Percentiles rank a stretch among this genome's conserved stretches.
Evolutionary conservation across 2,888 invertebrate genomes (phyloP).

Genomic region (Hesperia comma): DNA sequence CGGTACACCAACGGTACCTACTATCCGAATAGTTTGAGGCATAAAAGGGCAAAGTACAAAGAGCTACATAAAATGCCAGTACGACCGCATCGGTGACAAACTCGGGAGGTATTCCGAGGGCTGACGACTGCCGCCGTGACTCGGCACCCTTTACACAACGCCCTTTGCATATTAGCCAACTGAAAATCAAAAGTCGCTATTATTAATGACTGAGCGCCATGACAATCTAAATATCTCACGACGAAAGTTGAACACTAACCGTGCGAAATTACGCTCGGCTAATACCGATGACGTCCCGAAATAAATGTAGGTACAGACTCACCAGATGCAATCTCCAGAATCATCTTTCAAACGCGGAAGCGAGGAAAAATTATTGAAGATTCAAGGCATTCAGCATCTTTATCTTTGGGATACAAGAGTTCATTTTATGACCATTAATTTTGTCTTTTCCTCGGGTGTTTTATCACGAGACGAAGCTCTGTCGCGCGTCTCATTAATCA

Average conservation of each 20-base stretch:
- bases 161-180: constrained; percentile 80
- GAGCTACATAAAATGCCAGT: constrained; percentile 81
- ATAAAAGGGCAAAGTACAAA: constrained; percentile 80
- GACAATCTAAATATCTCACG: constrained; percentile 81
- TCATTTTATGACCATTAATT: constrained; percentile 85
- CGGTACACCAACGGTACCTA: constrained; percentile 67
- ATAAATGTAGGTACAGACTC: constrained; percentile 76
- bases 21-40: constrained; percentile 75
- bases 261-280: constrained; percentile 64
- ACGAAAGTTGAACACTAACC: constrained; percentile 71
- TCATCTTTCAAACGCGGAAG: constrained; percentile 75
- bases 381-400: constrained; percentile 81
- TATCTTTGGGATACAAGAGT: constrained; percentile 82
- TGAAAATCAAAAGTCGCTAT: constrained; percentile 82
- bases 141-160: constrained; percentile 70
- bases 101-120: constrained; percentile 78
- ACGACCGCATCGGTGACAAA: constrained; percentile 79
- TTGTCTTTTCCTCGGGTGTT: constrained; percentile 81
- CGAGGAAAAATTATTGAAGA: constrained; percentile 80
- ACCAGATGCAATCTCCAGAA: constrained; percentile 75
- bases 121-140: constrained; percentile 64
- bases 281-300: constrained; percentile 59
- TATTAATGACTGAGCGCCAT: constrained; percentile 80
- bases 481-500: constrained; percentile 84
- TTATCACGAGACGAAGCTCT: constrained; percentile 82